Base-by-base conservation (phyloP, 2,113 vertebrate genomes). In the Perca flavescens region DNA sequence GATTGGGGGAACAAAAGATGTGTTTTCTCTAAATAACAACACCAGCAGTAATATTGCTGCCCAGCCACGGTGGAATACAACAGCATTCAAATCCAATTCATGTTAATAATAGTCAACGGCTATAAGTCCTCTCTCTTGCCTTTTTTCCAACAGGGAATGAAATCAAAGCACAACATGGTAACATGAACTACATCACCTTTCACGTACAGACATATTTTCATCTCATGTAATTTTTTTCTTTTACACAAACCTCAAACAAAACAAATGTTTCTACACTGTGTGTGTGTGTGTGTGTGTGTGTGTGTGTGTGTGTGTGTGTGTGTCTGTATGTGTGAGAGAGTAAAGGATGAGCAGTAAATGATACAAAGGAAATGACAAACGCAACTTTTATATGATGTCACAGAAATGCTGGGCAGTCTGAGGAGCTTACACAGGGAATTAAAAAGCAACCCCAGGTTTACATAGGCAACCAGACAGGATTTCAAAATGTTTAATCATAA, bases 151-250 rank as follows among this genome's bases (percentile, higher is more conserved):
- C 34, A 66, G 75, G 72, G 80, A 80, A 66, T 67, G 71, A 84
- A 91, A 86, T 86, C 84, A 91, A 88, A 93, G 92, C 89, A 94
- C 91, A 78, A 91, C 87, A 88, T 93, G 88, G 90, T 89, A 84
- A 92, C 83, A 88, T 74, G 63, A 84, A 89, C 88, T 92, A 89
- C 82, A 60, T 69, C 77, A 91, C 83, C 82, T 82, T 89, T 88
- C 84, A 91, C 83, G 40, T 57, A 91, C 82, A 82, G 67, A 90
- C 82, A 92, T 65, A 62, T 50, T 63, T 83, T 88, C 84, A 83
- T 79, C 63, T 82, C 72, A 36, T 65, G 85, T 73, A 73, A 79
- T 77, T 82, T 71, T 43, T 79, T 69, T 82, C 46, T 84, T 86
- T 77, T 86, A 85, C 82, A 93, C 56, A 79, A 77, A 88, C 69